These are phyloP conservation scores for Drosophila buzzatii DNA, from an alignment of 2,888 invertebrate genomes.

Conservation along the genomic window DNA sequence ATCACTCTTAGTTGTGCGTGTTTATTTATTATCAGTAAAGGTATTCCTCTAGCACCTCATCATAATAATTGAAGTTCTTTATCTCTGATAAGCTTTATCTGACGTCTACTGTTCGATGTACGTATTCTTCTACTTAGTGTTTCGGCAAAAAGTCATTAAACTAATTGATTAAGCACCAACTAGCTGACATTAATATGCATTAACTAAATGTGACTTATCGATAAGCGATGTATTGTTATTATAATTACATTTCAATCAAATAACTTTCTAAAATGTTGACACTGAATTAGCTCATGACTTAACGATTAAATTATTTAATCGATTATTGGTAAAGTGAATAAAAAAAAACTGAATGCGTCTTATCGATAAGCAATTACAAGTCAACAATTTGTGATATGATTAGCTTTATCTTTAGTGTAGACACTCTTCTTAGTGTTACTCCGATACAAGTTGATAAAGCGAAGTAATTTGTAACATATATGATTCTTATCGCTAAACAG, in stretches of 20 bases:
- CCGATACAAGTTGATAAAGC: background rate
- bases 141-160: background rate
- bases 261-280: too few species aligned
- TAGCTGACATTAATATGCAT: background rate
- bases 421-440: background rate
- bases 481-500: background rate
- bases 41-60: background rate
- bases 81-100: constrained; percentile 9
- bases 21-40: background rate
- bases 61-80: constrained; percentile 10
- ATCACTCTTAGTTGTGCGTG: background rate
- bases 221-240: background rate
- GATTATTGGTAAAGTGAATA: too few species aligned
- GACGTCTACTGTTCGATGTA: background rate
- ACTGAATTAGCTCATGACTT: background rate
- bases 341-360: too few species aligned
- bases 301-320: background rate
- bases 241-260: background rate
- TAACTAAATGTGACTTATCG: background rate
- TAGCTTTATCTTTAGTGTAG: background rate
- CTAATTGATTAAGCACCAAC: background rate
- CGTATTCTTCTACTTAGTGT: background rate
- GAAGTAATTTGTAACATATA: background rate
- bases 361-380: background rate
- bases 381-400: background rate